phyloP scores from a whole-genome alignment of 2,113 vertebrate species.

The Petaurus breviceps region DNA sequence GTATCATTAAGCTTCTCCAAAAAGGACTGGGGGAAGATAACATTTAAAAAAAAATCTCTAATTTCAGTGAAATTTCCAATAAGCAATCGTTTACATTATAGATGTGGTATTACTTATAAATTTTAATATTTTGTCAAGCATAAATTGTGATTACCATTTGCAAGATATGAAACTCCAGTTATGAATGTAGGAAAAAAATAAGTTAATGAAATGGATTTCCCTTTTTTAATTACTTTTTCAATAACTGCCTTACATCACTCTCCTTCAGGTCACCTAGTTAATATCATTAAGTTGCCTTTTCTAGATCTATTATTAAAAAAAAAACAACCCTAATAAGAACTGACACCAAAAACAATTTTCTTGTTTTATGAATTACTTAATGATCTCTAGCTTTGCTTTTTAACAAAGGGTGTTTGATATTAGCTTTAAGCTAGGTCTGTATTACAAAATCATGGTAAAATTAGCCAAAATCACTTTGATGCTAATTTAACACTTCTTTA shows the following conservation, averaged over 20 bases:
- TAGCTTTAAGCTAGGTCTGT: neutral
- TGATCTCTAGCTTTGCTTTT: neutral
- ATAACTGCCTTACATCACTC: neutral
- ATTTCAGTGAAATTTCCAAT: neutral
- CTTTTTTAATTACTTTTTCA: neutral
- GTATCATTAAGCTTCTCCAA: slow-evolving; percentile 14
- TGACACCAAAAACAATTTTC: neutral
- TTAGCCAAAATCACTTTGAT: neutral
- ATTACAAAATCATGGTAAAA: neutral
- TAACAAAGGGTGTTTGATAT: neutral
- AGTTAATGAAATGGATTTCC: neutral
- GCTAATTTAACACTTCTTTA: neutral
- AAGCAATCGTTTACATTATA: neutral
- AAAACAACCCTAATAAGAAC: neutral
- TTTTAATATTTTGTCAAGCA: neutral
- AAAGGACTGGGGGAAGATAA: neutral
- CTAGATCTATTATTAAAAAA: neutral
- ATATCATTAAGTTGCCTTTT: neutral
- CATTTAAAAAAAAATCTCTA: neutral
- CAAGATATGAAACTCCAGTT: neutral
- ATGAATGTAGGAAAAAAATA: neutral
- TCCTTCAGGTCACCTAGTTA: neutral
- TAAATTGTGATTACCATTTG: neutral
- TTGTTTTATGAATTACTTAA: neutral
- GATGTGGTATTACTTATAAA: neutral